A percentile compares a stretch with the other conserved stretches of the same genome.
Conservation (phyloP, 1,140 invertebrate genomes). For the Euglossa dilemma region DNA sequence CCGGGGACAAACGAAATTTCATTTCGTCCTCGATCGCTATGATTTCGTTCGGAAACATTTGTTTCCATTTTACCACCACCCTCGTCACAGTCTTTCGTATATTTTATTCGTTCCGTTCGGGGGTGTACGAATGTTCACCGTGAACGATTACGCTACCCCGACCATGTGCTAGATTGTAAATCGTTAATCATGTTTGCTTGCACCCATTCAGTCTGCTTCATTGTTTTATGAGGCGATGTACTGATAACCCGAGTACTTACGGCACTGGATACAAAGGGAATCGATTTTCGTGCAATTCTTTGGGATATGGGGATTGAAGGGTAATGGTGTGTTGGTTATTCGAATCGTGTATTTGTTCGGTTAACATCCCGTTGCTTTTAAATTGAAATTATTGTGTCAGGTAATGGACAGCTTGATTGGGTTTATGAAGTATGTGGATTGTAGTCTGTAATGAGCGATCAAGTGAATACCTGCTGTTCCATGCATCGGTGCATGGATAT, state of each 20-base stretch:
- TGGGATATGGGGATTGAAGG: not conserved
- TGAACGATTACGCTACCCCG: not conserved
- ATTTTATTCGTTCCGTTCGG: too few species aligned
- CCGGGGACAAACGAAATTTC: conserved; percentile 10
- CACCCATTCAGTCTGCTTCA: not conserved
- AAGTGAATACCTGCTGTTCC: too few species aligned
- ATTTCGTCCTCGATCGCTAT: not conserved
- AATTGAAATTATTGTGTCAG: not conserved
- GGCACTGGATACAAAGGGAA: not conserved
- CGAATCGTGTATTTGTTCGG: not conserved
- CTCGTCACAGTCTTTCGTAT: not conserved
- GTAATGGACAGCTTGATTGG: not conserved
- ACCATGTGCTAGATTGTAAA: not conserved
- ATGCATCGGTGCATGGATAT: too few species aligned
- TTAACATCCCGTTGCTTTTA: not conserved
- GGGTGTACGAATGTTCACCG: not conserved
- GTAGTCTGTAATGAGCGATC: too few species aligned
- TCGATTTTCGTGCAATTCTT: not conserved
- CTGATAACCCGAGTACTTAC: too few species aligned
- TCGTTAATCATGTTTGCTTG: not conserved
- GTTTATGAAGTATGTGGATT: too few species aligned
- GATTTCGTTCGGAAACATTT: not conserved
- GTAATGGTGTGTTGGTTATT: not conserved
- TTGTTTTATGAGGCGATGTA: not conserved
- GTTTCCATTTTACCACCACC: rapidly evolving